Base-by-base conservation (phyloP, 2,113 vertebrate genomes). In the Brachyhypopomus gauderio region DNA sequence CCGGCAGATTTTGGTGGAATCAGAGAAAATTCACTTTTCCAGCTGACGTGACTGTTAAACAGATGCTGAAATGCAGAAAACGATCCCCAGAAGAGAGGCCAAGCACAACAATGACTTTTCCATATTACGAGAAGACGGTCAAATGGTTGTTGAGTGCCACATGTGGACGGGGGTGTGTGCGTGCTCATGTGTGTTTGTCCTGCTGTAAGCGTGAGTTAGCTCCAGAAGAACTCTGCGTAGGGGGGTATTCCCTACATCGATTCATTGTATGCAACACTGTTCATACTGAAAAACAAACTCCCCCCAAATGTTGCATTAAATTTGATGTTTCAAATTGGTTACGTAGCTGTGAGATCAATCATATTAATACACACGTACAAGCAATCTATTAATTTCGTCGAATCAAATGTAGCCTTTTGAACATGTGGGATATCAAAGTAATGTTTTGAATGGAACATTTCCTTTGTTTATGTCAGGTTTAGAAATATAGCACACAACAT, bases 1-100 rank as follows among this genome's bases (percentile, higher is more conserved):
- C 79, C 86, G 86, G 77, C 84, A 86, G 64, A 86, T 82, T 87
- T 87, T 84, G 81, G 84, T 80, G 75, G 86, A 89, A 86, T 89
- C 85, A 85, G 74, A 85, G 80, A 88, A 88, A 83, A 89, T 88
- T 71, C 72, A 75, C 58, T 27, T 84, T 86, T 89, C 86, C 79
- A 89, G 87, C 85, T 89, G 88, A 90, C 82, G 56, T 71, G 83
- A 83, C 89, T 89, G 89, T 85, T 86, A 73, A 90, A 85, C 90
- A 91, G 90, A 93, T 91, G 90, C 89, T 87, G 82, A 88, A 84
- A 45, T 86, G 78, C 84, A 87, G 85, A 87, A 84, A 86, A 86
- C 75, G 80, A 89, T 86, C 74, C 84, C 59, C 81, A 22, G 74
- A 70, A 52, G 86, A 87, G 66, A 48, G 78, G 86, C 85, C 88